Evolutionary conservation across 2,797 vertebrate genomes (phyloP).

Genomic region (Phoebastria nigripes): DNA sequence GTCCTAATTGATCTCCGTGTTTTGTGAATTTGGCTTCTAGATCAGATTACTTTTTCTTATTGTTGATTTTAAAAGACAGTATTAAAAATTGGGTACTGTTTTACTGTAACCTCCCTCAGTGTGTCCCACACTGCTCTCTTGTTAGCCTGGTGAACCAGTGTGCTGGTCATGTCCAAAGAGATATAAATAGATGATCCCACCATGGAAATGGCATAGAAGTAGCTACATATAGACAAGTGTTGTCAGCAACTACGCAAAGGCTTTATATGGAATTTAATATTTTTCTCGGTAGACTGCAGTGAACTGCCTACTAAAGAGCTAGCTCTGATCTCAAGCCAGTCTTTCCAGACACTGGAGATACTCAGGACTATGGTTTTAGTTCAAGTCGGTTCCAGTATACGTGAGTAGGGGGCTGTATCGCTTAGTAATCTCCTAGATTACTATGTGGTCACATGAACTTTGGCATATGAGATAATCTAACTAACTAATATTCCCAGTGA

Average conservation of each 20-base stretch:
- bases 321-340: neutral
- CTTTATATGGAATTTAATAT: neutral
- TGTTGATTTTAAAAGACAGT: neutral
- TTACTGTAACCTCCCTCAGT: neutral
- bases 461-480: conserved; percentile 27
- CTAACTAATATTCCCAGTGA: neutral
- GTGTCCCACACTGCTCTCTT: neutral
- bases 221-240: neutral
- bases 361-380: neutral
- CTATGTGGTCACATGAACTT: neutral
- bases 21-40: neutral
- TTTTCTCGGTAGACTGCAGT: neutral
- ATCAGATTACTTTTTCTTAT: neutral
- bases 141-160: neutral
- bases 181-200: neutral
- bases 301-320: neutral
- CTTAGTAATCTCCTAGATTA: neutral
- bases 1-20: neutral
- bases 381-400: neutral
- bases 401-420: neutral
- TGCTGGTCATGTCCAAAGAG: neutral
- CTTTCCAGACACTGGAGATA: neutral
- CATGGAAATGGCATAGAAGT: neutral
- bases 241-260: neutral
- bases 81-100: neutral